Evolutionary conservation across 2,113 vertebrate species (phyloP), one percentile per base, ranked within the genome.

Genomic region (Orientallactaga bullata): DNA sequence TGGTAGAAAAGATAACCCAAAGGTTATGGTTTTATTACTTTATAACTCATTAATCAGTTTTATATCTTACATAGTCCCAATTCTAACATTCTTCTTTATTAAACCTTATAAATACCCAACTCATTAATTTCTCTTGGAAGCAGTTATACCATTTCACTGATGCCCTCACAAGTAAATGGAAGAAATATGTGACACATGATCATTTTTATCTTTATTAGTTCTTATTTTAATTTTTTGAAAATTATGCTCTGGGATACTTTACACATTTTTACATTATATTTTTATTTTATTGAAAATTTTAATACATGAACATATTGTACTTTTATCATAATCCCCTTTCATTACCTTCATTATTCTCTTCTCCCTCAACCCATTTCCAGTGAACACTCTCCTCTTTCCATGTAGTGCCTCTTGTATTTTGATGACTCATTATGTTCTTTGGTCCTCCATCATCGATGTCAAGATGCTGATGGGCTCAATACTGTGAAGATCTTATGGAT

Each of bases 1-100:
- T 94, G 71, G 32, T 82, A 89, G 42, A 95, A 96, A 95, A 94
- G 76, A 94, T 81, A 90, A 85, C 51, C 24, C 65, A 93, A 94
- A 91, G 32, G 71, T 94, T 89, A 85, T 72, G 76, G 47, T 88
- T 95, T 95, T 76, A 95, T 85, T 88, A 69, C 69, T 76, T 10
- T 66, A 16, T 86, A 63, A 83, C 37, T 83, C 89, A 89, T 78
- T 80, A 93, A 93, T 93, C 37, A 60, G 39, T 85, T 88, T 76
- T 92, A 2, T 74, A 66, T 85, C 42, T 89, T 87, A 87, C 42
- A 63, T 37, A 85, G 28, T 2, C 3, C 16, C 76, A 81, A 95
- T 55, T 90, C 37, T 90, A 93, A 92, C 20, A 39, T 73, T 85
- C 47, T 61, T 72, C 85, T 88, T 82, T 63, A 92, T 91, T 91